Evolutionary conservation across 2,797 vertebrate species (phyloP), one percentile per base, ranked within the genome.

Genomic region (Hydrocynus forskahlii): DNA sequence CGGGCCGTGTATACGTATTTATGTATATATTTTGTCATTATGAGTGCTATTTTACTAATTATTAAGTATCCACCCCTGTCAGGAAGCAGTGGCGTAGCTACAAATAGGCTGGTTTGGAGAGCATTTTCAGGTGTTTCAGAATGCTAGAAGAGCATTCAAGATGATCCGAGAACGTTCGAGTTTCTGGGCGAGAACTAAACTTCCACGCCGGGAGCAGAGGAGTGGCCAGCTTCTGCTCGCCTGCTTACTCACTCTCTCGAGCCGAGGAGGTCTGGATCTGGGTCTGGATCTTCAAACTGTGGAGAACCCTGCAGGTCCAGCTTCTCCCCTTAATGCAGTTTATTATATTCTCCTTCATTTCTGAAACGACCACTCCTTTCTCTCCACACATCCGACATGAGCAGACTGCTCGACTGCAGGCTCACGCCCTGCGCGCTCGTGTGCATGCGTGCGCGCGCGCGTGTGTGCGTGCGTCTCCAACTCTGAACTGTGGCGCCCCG

Each of bases 381-480:
- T 25, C 17, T 60, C 25, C 62, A 23, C 23, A 69, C 71, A 19
- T 23, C 29, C 64, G 78, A 75, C 75, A 59, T 16, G 81, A 52
- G 35, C 60, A 3, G 13, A 54, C 80, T 60, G 29, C 10, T 9
- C 19, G 43, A 62, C 75, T 71, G 66, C 78, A 40, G 17, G 69
- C 79, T 76, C 81, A 85, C 86, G 84, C 84, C 86, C 84, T 76
- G 67, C 23, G 4, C 59, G 59, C 59, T 4, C 17, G 14, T 13
- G 23, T 62, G 12, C 23, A 10, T 29, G 25, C 7, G 25, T 64
- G 25, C 0, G 29, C 14, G 63, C 0, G 63, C 4, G 63, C 0
- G 29, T 7, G 29, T 19, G 63, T 7, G 63, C 4, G 63, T 2
- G 29, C 17, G 64, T 3, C 19, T 69, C 68, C 69, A 75, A 85